These are phyloP conservation scores for Netelia melanura DNA, from an alignment of 2,888 invertebrate species.

Conservation along the genomic window DNA sequence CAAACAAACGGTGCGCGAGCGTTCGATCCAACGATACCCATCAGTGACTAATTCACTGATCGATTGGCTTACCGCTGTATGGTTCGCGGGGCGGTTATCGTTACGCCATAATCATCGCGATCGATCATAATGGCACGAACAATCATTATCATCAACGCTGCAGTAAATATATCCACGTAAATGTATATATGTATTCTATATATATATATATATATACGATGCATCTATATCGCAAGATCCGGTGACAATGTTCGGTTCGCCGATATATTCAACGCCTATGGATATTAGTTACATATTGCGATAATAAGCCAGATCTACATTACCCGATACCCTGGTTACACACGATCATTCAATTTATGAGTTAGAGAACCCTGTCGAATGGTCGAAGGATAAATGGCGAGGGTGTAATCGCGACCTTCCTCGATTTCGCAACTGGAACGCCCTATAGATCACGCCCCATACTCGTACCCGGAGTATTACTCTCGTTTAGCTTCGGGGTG, in stretches of 20 bases:
- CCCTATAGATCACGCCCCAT: too few species aligned
- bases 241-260: conserved; percentile 31
- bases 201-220: not conserved
- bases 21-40: conserved; percentile 57
- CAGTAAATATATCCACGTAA: conserved; percentile 25
- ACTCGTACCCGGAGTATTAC: too few species aligned
- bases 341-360: not conserved
- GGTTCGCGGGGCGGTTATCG: conserved; percentile 47
- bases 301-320: not conserved
- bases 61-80: conserved; percentile 64
- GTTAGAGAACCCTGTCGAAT: not conserved
- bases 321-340: not conserved
- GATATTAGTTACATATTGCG: not conserved
- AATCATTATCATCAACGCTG: conserved; percentile 59
- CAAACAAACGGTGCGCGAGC: conserved; percentile 62
- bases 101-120: conserved; percentile 61
- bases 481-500: not conserved
- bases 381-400: not conserved
- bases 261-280: conserved; percentile 21
- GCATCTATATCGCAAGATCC: conserved; percentile 24
- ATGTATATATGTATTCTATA: conserved; percentile 15
- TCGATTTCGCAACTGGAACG: not conserved
- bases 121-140: conserved; percentile 64
- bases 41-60: conserved; percentile 68
- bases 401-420: not conserved